Percentiles rank a stretch among this genome's conserved stretches.
phyloP scores from a whole-genome alignment of 2,113 vertebrate genomes.

The Saccopteryx bilineata region DNA sequence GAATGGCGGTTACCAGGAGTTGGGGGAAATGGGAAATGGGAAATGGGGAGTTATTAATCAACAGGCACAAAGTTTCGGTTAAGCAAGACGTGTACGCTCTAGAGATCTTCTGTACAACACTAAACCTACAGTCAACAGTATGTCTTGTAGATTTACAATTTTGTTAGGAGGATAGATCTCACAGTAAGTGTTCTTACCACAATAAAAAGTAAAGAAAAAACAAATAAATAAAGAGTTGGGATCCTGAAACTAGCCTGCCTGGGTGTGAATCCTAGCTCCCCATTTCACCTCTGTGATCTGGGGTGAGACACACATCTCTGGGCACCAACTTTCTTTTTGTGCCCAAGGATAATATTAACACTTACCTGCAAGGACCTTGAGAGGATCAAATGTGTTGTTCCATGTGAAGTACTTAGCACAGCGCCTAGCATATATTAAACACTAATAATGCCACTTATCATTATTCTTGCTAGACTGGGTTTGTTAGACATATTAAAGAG shows the following conservation, averaged over 20 bases:
- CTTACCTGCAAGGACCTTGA: not conserved
- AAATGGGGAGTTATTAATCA: not conserved
- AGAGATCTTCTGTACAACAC: not conserved
- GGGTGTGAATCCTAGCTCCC: not conserved
- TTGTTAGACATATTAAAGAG: not conserved
- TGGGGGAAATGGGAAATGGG: not conserved
- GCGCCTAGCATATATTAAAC: not conserved
- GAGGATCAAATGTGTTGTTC: not conserved
- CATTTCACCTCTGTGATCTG: not conserved
- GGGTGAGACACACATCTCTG: not conserved
- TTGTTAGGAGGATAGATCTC: not conserved
- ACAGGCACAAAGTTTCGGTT: not conserved
- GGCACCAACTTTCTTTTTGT: not conserved
- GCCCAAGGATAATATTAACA: not conserved
- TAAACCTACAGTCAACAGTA: not conserved
- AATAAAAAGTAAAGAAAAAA: not conserved
- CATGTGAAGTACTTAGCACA: not conserved
- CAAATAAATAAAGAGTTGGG: not conserved
- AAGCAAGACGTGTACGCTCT: not conserved
- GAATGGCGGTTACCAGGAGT: not conserved
- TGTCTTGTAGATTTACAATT: not conserved
- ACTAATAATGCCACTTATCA: not conserved
- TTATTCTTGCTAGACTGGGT: not conserved
- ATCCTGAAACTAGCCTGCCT: not conserved
- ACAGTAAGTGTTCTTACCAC: not conserved